Percentiles rank a stretch among this genome's conserved stretches.
Evolutionary conservation across 2,797 vertebrate species (phyloP).

Genomic region (Centroberyx gerrardi): DNA sequence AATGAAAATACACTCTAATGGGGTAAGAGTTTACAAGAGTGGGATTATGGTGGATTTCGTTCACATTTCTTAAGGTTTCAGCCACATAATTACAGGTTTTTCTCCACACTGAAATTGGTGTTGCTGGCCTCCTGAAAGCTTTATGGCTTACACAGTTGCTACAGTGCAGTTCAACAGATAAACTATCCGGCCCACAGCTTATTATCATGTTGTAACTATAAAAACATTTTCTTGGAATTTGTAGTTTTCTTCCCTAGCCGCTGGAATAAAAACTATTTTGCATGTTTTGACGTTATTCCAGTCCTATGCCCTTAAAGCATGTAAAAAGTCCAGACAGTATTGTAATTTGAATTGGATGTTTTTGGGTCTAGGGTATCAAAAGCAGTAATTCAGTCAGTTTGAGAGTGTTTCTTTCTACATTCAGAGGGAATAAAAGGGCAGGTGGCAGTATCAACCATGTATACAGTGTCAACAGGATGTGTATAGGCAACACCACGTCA

Average conservation of each 20-base stretch:
- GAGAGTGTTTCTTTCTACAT: conserved; percentile 61
- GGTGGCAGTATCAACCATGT: conserved; percentile 78
- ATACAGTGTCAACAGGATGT: conserved; percentile 85
- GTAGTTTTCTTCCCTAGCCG: neutral
- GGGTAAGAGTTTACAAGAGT: neutral
- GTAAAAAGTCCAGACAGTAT: neutral
- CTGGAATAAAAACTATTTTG: neutral
- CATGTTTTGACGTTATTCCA: no score
- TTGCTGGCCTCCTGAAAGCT: no score
- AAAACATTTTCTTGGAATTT: neutral
- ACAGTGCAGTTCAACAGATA: neutral
- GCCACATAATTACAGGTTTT: no score
- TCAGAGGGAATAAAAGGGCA: conserved; percentile 71
- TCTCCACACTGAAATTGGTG: no score
- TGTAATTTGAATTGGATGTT: conserved; percentile 25
- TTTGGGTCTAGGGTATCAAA: conserved; percentile 49
- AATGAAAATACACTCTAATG: no score
- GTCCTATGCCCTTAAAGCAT: no score
- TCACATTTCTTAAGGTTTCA: neutral
- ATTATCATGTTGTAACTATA: neutral
- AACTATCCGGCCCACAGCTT: neutral
- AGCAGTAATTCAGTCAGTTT: conserved; percentile 46
- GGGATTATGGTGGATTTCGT: neutral
- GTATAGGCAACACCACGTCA: conserved; percentile 84
- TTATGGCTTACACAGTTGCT: no score